Conservation (phyloP, 2,113 vertebrate genomes). For the Lynx canadensis region DNA sequence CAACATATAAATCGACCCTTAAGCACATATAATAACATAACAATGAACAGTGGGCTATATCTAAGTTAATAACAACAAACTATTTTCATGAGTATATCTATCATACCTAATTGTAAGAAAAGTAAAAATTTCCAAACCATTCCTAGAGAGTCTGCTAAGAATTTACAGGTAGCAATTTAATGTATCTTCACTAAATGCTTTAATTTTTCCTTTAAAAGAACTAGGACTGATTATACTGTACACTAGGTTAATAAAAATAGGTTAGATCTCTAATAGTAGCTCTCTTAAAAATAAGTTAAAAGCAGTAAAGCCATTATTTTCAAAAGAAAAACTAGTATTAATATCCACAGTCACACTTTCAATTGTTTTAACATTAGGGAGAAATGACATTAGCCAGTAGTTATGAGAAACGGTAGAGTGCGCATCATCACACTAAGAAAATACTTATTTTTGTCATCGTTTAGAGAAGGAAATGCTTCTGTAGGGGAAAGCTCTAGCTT, state of each 20-base stretch:
- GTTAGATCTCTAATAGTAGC: neutral
- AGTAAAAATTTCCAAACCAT: conserved; percentile 26
- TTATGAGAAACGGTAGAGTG: neutral
- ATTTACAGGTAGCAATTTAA: neutral
- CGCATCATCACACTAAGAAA: neutral
- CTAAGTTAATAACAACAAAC: neutral
- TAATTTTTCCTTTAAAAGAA: neutral
- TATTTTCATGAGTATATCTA: neutral
- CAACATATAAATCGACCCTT: neutral
- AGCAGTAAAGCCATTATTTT: neutral
- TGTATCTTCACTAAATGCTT: neutral
- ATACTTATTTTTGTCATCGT: neutral
- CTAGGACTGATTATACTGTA: neutral
- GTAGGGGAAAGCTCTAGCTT: neutral
- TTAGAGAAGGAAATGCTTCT: neutral
- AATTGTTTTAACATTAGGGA: neutral
- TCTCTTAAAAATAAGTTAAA: conserved; percentile 24
- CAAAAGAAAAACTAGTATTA: neutral
- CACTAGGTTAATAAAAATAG: neutral
- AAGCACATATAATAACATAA: neutral
- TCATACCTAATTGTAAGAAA: neutral
- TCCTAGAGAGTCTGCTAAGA: neutral
- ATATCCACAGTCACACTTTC: neutral
- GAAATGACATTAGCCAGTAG: neutral
- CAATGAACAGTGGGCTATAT: neutral